Percentiles rank a stretch among this genome's conserved stretches.
phyloP scores from a whole-genome alignment of 1,140 invertebrate species.

The Glomeris maerens region DNA sequence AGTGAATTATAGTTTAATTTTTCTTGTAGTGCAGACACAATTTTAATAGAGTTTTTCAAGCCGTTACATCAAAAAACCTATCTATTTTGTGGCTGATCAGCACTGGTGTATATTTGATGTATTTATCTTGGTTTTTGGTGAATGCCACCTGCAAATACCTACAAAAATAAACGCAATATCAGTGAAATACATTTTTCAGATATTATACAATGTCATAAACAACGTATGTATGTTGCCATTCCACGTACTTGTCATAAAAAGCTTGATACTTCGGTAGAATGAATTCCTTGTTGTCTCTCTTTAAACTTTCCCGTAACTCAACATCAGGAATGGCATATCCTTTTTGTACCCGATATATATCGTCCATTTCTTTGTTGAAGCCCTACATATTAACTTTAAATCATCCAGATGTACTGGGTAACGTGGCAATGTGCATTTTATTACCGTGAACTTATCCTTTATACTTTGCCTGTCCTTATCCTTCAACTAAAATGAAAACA shows the following conservation, averaged over 20 bases:
- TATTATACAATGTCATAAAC: neutral
- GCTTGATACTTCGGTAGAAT: slow-evolving; percentile 68
- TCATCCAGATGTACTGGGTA: neutral
- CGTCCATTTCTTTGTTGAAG: slow-evolving; percentile 92
- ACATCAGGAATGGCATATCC: slow-evolving; percentile 85
- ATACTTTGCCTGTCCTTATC: slow-evolving; percentile 77
- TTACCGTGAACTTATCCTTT: slow-evolving; percentile 86
- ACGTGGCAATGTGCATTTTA: slow-evolving; percentile 19
- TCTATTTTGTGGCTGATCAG: slow-evolving; percentile 63
- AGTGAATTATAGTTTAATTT: too few relatives aligned
- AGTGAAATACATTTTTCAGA: neutral
- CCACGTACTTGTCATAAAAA: slow-evolving; percentile 54
- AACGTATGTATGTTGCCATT: neutral
- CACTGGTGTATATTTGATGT: slow-evolving; percentile 77
- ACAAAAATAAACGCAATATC: slow-evolving; percentile 20
- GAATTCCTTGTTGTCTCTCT: slow-evolving; percentile 68
- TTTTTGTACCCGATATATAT: slow-evolving; percentile 65
- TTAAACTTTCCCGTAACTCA: slow-evolving; percentile 64
- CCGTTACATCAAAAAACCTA: slow-evolving; percentile 66
- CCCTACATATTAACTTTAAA: slow-evolving; percentile 39
- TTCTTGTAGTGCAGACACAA: too few relatives aligned
- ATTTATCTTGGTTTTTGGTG: slow-evolving; percentile 86
- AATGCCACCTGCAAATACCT: slow-evolving; percentile 58
- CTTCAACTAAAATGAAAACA: slow-evolving; percentile 40
- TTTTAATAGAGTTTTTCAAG: too few relatives aligned